Evolutionary conservation across 2,888 invertebrate species (phyloP), one percentile per base, ranked within the genome.

Genomic region (Horisme vitalbata): DNA sequence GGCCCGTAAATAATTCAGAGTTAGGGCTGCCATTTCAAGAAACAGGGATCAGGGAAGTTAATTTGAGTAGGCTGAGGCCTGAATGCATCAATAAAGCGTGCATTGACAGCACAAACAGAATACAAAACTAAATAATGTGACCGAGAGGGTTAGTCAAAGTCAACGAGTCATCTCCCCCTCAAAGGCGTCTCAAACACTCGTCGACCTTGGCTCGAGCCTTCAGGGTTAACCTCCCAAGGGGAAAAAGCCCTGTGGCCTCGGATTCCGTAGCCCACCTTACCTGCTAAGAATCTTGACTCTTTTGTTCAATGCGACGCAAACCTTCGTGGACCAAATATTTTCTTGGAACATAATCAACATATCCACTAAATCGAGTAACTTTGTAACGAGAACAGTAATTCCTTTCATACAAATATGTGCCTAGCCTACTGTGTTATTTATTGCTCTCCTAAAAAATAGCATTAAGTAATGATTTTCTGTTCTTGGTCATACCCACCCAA

Each of bases 171-270:
- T 76, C 74, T 76, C 69, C 72, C 71, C 75, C 68, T 71, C 76
- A 75, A 75, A 78, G 76, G 71, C 81, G 71, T 66, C 71, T 71
- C 71, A 66, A 72, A 72, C 75, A 75, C 77, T 65, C 66, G 79
- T 72, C 75, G 80, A 80, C 82, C 82, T 82, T 81, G 76, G 70
- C 52, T 56, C 71, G 69, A 58, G 62, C 66, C 73, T 71, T 75
- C 78, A 76, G 77, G 78, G 76, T 79, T 76, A 80, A 77, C 78
- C 71, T 78, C 77, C 74, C 71, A 71, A 73, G 67, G 74, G 73
- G 69, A 76, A 75, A 77, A 74, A 71, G 74, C 68, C 70, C 62
- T 66, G 43, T 46, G 73, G 70, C 74, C 76, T 79, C 69, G 71
- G 71, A 75, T 71, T 69, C 71, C 72, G 62, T 63, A 63, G 63